Base-by-base conservation (phyloP, 2,113 vertebrate genomes). In the Vulpes ferrilata region DNA sequence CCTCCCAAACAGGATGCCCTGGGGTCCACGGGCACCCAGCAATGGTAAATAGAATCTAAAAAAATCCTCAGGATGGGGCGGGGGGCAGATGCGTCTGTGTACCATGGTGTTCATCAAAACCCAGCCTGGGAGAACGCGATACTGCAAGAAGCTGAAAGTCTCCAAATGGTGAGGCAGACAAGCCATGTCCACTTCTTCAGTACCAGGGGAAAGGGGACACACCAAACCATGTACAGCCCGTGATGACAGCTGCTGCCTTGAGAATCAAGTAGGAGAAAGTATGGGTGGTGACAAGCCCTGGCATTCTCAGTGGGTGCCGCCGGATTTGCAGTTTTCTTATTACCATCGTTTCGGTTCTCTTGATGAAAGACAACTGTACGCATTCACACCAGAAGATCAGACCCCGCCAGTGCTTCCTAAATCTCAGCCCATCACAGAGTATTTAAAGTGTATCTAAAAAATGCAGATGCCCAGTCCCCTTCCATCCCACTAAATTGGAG, bases 201-300 rank as follows among this genome's bases (percentile, higher is more conserved):
- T 25, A 81, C 17, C 81, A 3, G 6, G 10, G 74, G 25, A 11
- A n/a, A 32, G 86, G 87, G 30, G 82, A 84, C 76, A 1, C 0
- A 9, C 19, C 7, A 73, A 7, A 19, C 55, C 27, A 3, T 3
- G 3, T 3, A 6, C 59, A 35, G 22, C 38, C 23, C 25, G 25
- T 20, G 20, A 5, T 32, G 89, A 35, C 38, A 38, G 60, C 67
- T 7, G 16, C 57, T 57, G 11, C 38, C 90, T 71, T 27, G 15
- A 7, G 10, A 32, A 32, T 3, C 9, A 3, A 3, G 0, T 30
- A 3, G 78, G 27, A 51, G 0, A 43, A 22, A 1, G 38, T 11
- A 0, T 11, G 0, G 48, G 38, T 35, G 71, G 71, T 8, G 71
- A 62, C 64, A 17, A 4, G 13, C 57, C 4, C 0, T 53, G 16